Conservation (phyloP, 2,888 invertebrate species). For the Agonopterix arenella region DNA sequence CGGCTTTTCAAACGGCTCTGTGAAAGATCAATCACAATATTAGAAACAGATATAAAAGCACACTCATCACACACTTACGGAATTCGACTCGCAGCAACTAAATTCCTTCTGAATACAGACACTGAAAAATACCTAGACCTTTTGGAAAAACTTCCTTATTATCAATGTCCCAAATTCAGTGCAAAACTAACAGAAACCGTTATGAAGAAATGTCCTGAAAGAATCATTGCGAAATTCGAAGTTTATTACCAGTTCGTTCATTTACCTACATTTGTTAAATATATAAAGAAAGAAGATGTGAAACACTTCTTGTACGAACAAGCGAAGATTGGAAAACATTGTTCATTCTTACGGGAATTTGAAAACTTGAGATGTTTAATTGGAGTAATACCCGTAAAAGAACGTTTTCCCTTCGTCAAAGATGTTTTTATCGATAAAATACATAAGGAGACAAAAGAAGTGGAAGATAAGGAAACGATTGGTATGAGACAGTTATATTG, state of each 20-base stretch:
- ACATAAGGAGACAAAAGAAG: constrained; percentile 16
- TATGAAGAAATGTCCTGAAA: constrained; percentile 41
- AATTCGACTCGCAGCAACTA: constrained; percentile 12
- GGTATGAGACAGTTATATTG: constrained; percentile 12
- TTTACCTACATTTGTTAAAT: constrained; percentile 41
- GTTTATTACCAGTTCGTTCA: constrained; percentile 30
- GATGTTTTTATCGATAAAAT: constrained; percentile 37
- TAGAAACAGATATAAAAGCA: constrained; percentile 19
- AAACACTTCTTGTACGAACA: constrained; percentile 4
- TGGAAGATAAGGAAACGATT: constrained; percentile 7
- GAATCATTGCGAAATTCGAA: constrained; percentile 35
- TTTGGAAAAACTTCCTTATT: constrained; percentile 20
- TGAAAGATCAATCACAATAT: constrained; percentile 32
- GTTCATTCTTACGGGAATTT: constrained; percentile 16
- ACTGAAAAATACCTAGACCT: constrained; percentile 36
- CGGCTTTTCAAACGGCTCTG: constrained; percentile 36
- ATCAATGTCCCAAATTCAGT: constrained; percentile 24
- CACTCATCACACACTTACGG: constrained; percentile 1
- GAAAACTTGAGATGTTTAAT: neutral
- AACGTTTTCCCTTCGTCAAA: constrained; percentile 42
- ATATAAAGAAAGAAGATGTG: constrained; percentile 29
- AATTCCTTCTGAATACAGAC: constrained; percentile 26
- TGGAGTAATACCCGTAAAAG: constrained; percentile 25
- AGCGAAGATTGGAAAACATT: constrained; percentile 11
- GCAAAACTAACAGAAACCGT: constrained; percentile 38